Evolutionary conservation across 2,888 invertebrate species (phyloP), one percentile per base, ranked within the genome.

Genomic region (Drosophila mayaguana): DNA sequence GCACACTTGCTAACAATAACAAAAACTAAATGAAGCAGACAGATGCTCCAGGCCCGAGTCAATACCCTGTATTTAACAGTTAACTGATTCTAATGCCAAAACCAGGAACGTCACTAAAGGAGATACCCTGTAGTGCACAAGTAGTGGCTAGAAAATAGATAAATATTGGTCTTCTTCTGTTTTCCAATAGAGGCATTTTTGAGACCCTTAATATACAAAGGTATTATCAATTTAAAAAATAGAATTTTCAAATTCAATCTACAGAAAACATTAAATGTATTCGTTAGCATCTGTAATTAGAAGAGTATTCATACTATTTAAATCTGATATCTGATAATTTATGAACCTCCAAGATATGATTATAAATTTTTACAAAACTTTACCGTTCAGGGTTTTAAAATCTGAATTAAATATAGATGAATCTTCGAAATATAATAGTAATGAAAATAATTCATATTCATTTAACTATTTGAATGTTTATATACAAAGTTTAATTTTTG

Each of bases 1-100:
- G 34, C 59, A 51, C 62, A 62, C 42, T 40, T 51, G 64, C 66
- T 71, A 64, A 70, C 73, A 73, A 68, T 69, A 54, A 54, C 40
- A 54, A 54, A 40, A 54, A 40, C 54, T 16, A 54, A 54, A 38
- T 38, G 22, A 57, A 46, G 36, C 22, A 9, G n/a, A 9, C 16
- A 28, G 22, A 28, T 6, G 22, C 53, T n/a, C 1, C 11, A 38
- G 16, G 28, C 11, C 7, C 6, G 32, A 34, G 14, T 14, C 8
- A n/a, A 54, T 40, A 40, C 54, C 40, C 38, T 54, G 25, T 25
- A 54, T 12, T 0, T 7, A 28, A n/a, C 12, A 14, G 20, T 4
- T 16, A 9, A n/a, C 28, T 6, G 6, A 12, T 28, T 16, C 25
- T 4, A 3, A 9, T n/a, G 16, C 0, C 3, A 6, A 6, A 28